These are phyloP conservation scores for Pogona vitticeps DNA, from an alignment of 2,113 vertebrate genomes.

Conservation along the genomic window DNA sequence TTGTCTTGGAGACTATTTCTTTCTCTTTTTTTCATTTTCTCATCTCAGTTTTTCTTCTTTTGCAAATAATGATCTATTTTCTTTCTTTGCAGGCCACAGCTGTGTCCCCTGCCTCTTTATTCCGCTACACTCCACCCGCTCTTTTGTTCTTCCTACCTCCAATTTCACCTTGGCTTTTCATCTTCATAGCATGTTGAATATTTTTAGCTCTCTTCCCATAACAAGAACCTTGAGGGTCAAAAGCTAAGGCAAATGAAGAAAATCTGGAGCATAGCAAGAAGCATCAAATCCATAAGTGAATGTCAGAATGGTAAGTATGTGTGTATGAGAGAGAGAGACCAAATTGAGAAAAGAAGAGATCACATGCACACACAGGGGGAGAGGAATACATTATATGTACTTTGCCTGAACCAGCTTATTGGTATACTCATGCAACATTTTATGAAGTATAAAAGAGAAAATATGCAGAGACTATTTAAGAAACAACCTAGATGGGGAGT, in stretches of 20 bases:
- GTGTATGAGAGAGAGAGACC: too few relatives aligned
- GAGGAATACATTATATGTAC: background rate
- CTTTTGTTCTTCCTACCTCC: conserved; percentile 29
- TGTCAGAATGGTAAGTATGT: too few relatives aligned
- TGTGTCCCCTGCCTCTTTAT: conserved; percentile 38
- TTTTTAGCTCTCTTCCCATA: conserved; percentile 15
- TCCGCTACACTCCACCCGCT: background rate
- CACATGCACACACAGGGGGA: background rate
- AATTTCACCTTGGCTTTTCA: conserved; percentile 35
- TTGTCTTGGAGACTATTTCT: background rate
- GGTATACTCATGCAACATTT: background rate
- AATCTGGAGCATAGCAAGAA: background rate
- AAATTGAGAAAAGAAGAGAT: background rate
- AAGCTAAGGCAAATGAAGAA: conserved; percentile 10
- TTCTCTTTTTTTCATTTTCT: conserved; percentile 7
- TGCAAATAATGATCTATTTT: conserved; percentile 50
- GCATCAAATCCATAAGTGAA: background rate
- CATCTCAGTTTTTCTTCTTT: background rate
- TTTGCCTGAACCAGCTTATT: background rate
- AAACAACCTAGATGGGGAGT: background rate
- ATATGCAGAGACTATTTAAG: background rate
- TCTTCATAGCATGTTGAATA: conserved; percentile 12
- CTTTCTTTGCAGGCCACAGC: conserved; percentile 8
- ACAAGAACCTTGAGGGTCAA: conserved; percentile 30
- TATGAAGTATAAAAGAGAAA: background rate